Evolutionary conservation across 2,113 vertebrate genomes (phyloP).

Genomic region (Syrrhaptes paradoxus): DNA sequence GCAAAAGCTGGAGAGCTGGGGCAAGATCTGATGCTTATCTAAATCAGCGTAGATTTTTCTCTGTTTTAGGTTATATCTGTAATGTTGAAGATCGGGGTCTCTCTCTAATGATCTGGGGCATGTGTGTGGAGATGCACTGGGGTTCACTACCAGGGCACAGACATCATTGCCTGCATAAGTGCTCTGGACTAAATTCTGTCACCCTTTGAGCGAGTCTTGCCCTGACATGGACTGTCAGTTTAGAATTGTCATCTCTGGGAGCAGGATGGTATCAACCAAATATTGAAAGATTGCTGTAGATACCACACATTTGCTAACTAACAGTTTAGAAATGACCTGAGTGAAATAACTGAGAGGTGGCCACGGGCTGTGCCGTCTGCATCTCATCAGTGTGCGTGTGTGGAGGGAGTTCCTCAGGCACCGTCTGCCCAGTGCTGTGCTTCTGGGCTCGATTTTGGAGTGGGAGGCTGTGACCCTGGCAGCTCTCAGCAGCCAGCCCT

Average conservation of each 20-base stretch:
- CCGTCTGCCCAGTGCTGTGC: rapidly evolving
- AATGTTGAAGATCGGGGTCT: neutral
- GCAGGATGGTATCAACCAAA: neutral
- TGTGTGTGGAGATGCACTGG: neutral
- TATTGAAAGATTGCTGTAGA: neutral
- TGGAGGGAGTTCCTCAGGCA: neutral
- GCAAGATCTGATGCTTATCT: neutral
- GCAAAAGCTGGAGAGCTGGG: neutral
- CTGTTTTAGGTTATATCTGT: neutral
- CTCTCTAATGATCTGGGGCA: rapidly evolving
- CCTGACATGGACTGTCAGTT: neutral
- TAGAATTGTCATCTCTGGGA: neutral
- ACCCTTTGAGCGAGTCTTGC: neutral
- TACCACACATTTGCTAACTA: neutral
- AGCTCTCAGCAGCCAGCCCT: neutral
- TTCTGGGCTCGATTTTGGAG: neutral
- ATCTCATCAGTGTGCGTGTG: neutral
- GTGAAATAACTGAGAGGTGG: neutral
- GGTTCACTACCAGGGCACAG: neutral
- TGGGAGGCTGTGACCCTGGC: neutral
- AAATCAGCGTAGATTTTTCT: neutral
- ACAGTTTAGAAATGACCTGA: neutral
- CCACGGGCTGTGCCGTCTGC: neutral
- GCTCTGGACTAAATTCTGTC: neutral
- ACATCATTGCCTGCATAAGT: rapidly evolving